phyloP scores from a whole-genome alignment of 2,888 invertebrate species.

The Rhagophthalmus giganteus region DNA sequence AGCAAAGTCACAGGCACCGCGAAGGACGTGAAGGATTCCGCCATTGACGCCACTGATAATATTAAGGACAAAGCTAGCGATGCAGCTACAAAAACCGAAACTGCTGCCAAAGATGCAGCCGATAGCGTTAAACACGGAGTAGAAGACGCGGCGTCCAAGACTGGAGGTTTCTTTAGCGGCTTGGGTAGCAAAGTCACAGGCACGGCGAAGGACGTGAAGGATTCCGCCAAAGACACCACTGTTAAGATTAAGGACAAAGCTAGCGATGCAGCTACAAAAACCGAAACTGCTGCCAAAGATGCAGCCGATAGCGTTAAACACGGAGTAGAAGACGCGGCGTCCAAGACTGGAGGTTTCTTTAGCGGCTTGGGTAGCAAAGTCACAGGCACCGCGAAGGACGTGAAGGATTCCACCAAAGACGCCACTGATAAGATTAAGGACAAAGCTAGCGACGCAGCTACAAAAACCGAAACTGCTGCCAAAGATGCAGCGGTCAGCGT shows the following conservation, averaged over 20 bases:
- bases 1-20: constrained; percentile 25
- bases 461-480: neutral
- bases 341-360: constrained; percentile 32
- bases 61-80: constrained; percentile 36
- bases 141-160: constrained; percentile 20
- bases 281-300: constrained; percentile 3
- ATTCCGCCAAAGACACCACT: constrained; percentile 8
- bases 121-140: constrained; percentile 9
- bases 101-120: constrained; percentile 26
- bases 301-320: neutral
- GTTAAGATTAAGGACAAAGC: constrained; percentile 7
- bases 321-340: neutral
- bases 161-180: constrained; percentile 29
- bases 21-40: constrained; percentile 13
- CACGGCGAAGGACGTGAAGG: constrained; percentile 18
- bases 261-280: neutral
- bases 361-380: constrained; percentile 28
- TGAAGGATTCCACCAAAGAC: constrained; percentile 2
- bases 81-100: constrained; percentile 12
- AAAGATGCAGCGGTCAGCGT: constrained; percentile 5
- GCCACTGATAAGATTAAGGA: constrained; percentile 6
- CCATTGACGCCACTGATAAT: constrained; percentile 32
- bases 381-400: constrained; percentile 22
- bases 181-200: constrained; percentile 28
- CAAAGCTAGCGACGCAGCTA: constrained; percentile 1